Base-by-base conservation (phyloP, 2,113 vertebrate genomes). In the Calonectris borealis region DNA sequence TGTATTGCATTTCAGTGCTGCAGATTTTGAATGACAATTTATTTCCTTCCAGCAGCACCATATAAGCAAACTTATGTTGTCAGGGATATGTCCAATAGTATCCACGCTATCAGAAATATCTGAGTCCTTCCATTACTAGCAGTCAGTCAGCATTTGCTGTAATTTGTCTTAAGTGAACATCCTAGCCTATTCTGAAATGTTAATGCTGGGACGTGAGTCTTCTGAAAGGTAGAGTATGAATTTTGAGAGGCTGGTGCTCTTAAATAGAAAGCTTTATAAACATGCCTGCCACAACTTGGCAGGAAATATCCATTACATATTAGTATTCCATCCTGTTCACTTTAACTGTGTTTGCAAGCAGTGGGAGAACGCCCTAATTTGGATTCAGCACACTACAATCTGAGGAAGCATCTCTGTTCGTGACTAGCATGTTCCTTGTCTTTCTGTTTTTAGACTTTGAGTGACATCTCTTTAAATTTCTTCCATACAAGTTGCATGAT, bases 201-300 rank as follows among this genome's bases (percentile, higher is more conserved):
- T 93, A 66, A 34, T 88, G 68, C 71, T 94, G 60, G 51, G 86
- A 81, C 69, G 42, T 69, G 65, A 69, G 36, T 84, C 60, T 78
- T 93, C 65, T 80, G 46, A 88, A 73, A 70, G 68, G 38, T 27
- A 68, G 46, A 80, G 25, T 20, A 25, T 71, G 72, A 94, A 69
- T 94, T 97, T 77, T 85, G 52, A 83, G 64, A 81, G 54, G 42
- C 29, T 90, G 40, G 22, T 85, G 17, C 25, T 69, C 61, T 61
- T 68, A 66, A 93, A 80, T 73, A 55, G 78, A 86, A 94, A 64
- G 60, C 44, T 89, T 91, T 91, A 52, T 90, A 93, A 96, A 93
- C 36, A 32, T 58, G 48, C 46, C 42, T 69, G 57, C 83, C 46
- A 46, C 78, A 85, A 2, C 51, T 91, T 94, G 83, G 57, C 77